phyloP scores from a whole-genome alignment of 2,888 invertebrate genomes.

The Lasioglossum pauxillum region DNA sequence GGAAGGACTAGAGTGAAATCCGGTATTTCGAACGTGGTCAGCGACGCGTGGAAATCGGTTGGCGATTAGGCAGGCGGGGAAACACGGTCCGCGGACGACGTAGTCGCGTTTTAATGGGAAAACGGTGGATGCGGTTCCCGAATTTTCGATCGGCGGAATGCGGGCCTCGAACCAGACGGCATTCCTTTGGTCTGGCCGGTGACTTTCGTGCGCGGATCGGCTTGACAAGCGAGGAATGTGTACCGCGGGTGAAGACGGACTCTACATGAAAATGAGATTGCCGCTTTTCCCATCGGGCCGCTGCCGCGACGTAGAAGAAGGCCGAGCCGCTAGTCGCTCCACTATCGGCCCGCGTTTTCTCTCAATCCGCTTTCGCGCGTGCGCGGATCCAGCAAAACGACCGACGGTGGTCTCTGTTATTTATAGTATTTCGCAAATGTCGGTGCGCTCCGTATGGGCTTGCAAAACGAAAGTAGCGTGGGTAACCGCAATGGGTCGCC shows the following conservation, averaged over 20 bases:
- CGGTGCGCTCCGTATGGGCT: constrained; percentile 50
- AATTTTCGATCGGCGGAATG: constrained; percentile 57
- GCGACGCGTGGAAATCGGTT: constrained; percentile 30
- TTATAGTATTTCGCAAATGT: constrained; percentile 54
- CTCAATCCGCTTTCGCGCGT: constrained; percentile 70
- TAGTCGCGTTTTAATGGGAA: constrained; percentile 29
- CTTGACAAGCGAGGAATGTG: constrained; percentile 64
- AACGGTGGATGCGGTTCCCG: constrained; percentile 44
- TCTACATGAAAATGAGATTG: constrained; percentile 73
- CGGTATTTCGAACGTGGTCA: constrained; percentile 39
- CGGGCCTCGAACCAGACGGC: constrained; percentile 27
- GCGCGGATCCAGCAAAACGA: constrained; percentile 38
- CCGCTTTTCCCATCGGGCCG: constrained; percentile 69
- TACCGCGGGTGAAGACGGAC: constrained; percentile 62
- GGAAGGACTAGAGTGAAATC: constrained; percentile 14
- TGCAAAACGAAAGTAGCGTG: constrained; percentile 56
- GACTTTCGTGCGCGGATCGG: constrained; percentile 62
- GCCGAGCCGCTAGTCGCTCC: constrained; percentile 73
- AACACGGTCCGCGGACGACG: background rate
- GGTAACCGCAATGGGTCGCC: constrained; percentile 42
- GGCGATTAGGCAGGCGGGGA: background rate
- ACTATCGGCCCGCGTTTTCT: constrained; percentile 72
- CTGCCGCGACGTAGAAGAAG: constrained; percentile 61
- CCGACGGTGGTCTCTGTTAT: constrained; percentile 40
- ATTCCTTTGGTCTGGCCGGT: constrained; percentile 52